phyloP scores from a whole-genome alignment of 2,797 vertebrate species.

The Phoebastria nigripes region DNA sequence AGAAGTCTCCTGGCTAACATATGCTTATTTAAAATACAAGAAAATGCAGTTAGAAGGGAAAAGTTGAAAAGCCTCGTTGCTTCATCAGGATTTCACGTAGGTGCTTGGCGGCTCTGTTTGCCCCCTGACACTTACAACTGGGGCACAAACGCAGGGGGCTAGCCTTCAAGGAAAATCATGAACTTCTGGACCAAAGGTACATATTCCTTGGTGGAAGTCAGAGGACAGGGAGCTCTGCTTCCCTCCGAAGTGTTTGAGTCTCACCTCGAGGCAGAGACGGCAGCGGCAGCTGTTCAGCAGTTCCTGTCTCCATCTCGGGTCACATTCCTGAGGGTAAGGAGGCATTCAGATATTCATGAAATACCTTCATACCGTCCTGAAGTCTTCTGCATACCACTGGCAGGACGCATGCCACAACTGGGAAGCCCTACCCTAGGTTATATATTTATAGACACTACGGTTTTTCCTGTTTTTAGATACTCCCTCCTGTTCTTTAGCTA shows the following conservation, averaged over 20 bases:
- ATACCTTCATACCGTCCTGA: neutral
- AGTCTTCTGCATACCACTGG: neutral
- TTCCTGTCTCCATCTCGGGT: neutral
- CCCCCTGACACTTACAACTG: neutral
- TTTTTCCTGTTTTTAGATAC: neutral
- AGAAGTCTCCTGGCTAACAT: slow-evolving; percentile 34
- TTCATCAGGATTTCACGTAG: neutral
- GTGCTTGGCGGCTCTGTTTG: neutral
- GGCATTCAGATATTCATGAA: neutral
- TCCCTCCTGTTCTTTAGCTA: neutral
- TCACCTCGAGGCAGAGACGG: neutral
- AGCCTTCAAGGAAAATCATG: neutral
- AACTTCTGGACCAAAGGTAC: neutral
- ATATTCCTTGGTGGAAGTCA: neutral
- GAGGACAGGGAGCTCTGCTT: neutral
- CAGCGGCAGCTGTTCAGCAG: neutral
- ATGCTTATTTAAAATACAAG: slow-evolving; percentile 33
- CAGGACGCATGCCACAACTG: neutral
- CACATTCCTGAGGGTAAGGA: neutral
- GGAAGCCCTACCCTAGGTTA: neutral
- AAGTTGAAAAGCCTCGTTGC: neutral
- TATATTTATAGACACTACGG: accelerated
- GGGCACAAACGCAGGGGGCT: neutral
- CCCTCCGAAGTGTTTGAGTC: accelerated
- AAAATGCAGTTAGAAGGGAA: neutral